Evolutionary conservation across 2,113 vertebrate species (phyloP).

Genomic region (Sorex fumeus): DNA sequence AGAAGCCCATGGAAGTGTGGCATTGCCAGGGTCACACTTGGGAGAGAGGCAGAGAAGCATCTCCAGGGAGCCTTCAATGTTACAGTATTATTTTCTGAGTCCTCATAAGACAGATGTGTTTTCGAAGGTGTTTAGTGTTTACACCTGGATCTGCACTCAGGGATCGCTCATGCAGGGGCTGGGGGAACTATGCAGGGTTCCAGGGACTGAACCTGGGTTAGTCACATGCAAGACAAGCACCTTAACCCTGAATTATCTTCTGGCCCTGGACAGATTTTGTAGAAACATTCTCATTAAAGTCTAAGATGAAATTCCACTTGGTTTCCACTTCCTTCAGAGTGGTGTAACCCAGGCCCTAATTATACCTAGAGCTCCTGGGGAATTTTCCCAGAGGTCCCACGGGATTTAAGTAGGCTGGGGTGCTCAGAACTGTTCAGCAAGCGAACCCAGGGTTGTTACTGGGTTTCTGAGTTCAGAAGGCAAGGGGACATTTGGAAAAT

Average conservation of each 20-base stretch:
- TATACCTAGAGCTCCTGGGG: background rate
- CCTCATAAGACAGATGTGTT: too few species aligned
- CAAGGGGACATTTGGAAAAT: background rate
- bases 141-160: too few species aligned
- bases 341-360: background rate
- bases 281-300: background rate
- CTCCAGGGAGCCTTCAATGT: accelerated
- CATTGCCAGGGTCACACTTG: accelerated
- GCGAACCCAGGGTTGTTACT: background rate
- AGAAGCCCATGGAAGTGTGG: background rate
- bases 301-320: background rate
- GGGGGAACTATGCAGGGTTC: too few species aligned
- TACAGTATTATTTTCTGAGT: accelerated
- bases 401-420: too few species aligned
- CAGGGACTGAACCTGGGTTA: background rate
- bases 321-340: background rate
- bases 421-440: background rate
- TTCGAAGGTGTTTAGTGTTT: too few species aligned
- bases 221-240: background rate
- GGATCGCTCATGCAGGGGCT: too few species aligned
- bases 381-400: accelerated
- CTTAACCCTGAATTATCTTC: background rate
- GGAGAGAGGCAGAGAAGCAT: background rate
- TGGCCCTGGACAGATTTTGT: background rate
- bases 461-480: background rate